Evolutionary conservation across 2,888 invertebrate genomes (phyloP).

Genomic region (Pseudolycoriella hygida): DNA sequence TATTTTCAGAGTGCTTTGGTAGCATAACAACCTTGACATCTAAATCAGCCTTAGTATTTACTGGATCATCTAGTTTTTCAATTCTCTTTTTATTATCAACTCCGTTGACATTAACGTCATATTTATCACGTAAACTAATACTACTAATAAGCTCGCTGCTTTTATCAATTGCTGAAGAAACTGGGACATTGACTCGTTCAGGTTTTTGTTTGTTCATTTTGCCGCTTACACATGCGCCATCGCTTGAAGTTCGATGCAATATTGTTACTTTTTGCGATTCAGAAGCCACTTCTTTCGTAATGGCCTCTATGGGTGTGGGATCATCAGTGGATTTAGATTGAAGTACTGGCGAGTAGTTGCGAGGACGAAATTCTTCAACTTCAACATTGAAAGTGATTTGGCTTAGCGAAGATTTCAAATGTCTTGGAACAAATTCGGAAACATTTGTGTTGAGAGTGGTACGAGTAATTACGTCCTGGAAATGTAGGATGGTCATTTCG

Average conservation of each 20-base stretch:
- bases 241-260: too few relatives aligned
- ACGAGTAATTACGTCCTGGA: background rate
- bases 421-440: slow-evolving; percentile 11
- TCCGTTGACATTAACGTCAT: background rate
- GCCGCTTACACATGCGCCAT: too few relatives aligned
- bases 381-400: slow-evolving; percentile 11
- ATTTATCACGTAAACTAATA: too few relatives aligned
- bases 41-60: slow-evolving; percentile 7
- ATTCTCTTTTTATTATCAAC: background rate
- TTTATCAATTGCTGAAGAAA: too few relatives aligned
- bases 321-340: too few relatives aligned
- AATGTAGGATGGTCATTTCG: background rate
- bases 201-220: too few relatives aligned
- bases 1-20: background rate
- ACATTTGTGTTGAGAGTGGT: slow-evolving; percentile 11
- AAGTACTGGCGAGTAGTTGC: slow-evolving; percentile 4
- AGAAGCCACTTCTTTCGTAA: too few relatives aligned
- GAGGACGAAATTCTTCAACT: slow-evolving; percentile 14
- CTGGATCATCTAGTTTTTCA: background rate
- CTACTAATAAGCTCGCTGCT: too few relatives aligned
- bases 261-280: too few relatives aligned
- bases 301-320: too few relatives aligned
- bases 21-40: slow-evolving; percentile 3
- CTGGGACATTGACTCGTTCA: too few relatives aligned
- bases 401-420: background rate